Evolutionary conservation across 2,113 vertebrate genomes (phyloP).

Genomic region (Otocyon megalotis): DNA sequence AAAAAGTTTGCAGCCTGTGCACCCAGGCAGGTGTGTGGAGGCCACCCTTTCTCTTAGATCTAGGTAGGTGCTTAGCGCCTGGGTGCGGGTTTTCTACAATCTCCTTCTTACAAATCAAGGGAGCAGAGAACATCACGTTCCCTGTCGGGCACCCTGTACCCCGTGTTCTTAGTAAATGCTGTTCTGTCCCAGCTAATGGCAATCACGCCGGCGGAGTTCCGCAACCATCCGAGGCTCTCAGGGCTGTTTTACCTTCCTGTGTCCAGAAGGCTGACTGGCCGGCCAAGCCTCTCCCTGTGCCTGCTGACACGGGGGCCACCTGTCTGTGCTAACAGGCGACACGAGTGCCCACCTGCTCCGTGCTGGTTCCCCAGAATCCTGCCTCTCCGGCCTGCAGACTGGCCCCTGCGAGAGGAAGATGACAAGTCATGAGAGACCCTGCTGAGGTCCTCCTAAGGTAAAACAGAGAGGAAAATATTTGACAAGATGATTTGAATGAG

Average conservation of each 20-base stretch:
- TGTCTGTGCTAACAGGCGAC: not conserved
- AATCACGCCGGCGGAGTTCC: not conserved
- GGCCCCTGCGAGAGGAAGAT: not conserved
- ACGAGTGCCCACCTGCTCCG: not conserved
- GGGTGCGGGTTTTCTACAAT: not conserved
- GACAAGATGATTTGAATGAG: not conserved
- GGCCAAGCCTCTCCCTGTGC: not conserved
- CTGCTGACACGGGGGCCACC: not conserved
- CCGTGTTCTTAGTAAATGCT: constrained; percentile 32
- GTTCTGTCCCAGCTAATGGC: constrained; percentile 2
- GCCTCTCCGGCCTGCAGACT: not conserved
- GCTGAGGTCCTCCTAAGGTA: not conserved
- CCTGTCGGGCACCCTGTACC: not conserved
- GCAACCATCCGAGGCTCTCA: not conserved
- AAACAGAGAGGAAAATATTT: constrained; percentile 1
- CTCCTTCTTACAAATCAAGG: constrained; percentile 29
- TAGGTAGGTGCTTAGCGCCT: not conserved
- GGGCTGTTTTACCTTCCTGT: not conserved
- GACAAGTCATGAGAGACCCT: not conserved
- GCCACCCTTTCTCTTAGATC: not conserved
- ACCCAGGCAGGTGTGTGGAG: not conserved
- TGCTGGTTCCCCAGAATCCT: constrained; percentile 30
- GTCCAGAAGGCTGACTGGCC: constrained; percentile 37
- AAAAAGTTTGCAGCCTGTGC: not conserved
- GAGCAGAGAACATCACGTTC: not conserved